Conservation (phyloP, 2,113 vertebrate genomes). For the Litocranius walleri region DNA sequence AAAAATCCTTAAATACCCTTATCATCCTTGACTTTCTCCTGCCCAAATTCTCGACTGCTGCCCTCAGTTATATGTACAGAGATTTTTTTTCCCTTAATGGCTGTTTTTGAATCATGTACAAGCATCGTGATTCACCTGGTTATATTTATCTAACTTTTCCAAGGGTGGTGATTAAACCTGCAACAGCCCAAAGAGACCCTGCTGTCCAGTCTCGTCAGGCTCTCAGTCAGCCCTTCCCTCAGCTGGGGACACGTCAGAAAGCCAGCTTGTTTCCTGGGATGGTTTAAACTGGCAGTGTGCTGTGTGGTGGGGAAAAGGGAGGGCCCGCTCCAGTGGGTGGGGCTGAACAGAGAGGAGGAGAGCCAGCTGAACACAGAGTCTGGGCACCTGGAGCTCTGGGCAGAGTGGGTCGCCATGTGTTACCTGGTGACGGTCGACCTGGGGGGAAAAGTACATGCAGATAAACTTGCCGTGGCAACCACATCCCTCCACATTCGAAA, state of each 20-base stretch:
- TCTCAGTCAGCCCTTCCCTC: neutral
- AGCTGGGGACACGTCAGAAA: neutral
- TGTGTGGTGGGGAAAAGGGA: neutral
- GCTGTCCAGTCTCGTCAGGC: neutral
- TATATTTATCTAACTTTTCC: constrained; percentile 8
- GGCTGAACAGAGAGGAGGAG: neutral
- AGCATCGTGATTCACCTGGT: neutral
- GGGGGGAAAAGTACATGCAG: neutral
- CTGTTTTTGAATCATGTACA: neutral
- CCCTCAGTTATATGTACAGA: neutral
- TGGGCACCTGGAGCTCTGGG: neutral
- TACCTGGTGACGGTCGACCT: too few relatives aligned
- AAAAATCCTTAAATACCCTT: neutral
- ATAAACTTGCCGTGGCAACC: neutral
- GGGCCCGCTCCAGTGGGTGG: neutral
- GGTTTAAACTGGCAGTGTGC: neutral
- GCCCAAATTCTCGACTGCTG: neutral
- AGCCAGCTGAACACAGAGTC: fast-evolving
- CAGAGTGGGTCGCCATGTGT: fast-evolving
- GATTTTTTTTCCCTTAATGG: neutral
- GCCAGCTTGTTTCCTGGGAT: neutral
- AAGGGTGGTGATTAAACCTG: neutral
- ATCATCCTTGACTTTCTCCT: neutral
- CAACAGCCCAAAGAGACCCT: neutral
- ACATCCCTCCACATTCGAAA: neutral